Evolutionary conservation across 92 coral and sea anemone genomes (phyloP), one percentile per base, ranked within the genome.

Genomic region (Actinernus sp.): DNA sequence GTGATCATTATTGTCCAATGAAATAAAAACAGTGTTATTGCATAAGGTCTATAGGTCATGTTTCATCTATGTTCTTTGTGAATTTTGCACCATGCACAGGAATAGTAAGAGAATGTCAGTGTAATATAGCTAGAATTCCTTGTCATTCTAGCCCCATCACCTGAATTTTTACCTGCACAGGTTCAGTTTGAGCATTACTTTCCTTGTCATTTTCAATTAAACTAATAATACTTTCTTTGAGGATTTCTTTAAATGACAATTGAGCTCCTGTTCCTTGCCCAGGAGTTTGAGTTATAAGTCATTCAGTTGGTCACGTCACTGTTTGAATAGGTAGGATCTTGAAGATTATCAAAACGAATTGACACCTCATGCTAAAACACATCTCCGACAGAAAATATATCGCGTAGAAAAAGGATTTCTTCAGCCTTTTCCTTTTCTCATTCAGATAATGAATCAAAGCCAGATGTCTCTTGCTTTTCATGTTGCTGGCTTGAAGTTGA

Each of bases 111-210:
- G 21, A 88, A 88, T 24, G 61, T 55, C 60, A 82, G 34, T 26
- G 82, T 43, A 40, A 82, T 88, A 46, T 63, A 71, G 53, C 83
- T 82, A 6, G 89, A 53, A 45, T 58, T 75, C 26, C 89, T 58
- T 1, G 89, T 82, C 78, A 87, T 87, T 33, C 72, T 56, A 22
- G 89, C 93, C 31, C 86, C 83, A 82, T 88, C 93, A 30, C 86
- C 86, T 28, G 89, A 71, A 31, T 71, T 88, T 32, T 81, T 87
- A 87, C 60, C 50, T 54, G 58, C 18, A 81, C 43, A 34, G 92
- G 63, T 43, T 78, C 68, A 8, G 45, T 60, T 50, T 54, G 12
- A 37, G 23, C 44, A 43, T 37, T 14, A 31, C 26, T 38, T 55
- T 56, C 58, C 40, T 59, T 71, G 38, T 69, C 2, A 38, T 19